Evolutionary conservation across 2,797 vertebrate species (phyloP), one percentile per base, ranked within the genome.

Genomic region (Parotocinclus haroldoi): DNA sequence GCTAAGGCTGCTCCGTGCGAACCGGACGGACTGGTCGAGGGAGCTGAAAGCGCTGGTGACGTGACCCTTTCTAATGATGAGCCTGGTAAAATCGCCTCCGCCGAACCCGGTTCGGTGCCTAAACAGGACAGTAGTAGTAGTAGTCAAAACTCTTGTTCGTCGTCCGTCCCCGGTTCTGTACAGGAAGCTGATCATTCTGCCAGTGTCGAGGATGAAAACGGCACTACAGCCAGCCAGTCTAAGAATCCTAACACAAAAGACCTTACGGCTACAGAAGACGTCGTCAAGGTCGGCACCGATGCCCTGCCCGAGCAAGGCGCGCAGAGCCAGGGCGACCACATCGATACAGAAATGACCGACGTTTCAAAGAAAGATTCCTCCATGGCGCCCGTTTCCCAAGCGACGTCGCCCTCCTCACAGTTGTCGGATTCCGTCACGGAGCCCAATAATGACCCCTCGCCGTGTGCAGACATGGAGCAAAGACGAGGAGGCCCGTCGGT

Each of bases 1-100:
- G 82, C 85, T 65, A 95, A 93, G 77, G 68, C 88, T 75, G 72
- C 89, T 37, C 80, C 89, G 1, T 85, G 74, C 52, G 96, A 98
- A 51, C 84, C 82, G 7, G 63, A 72, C 38, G 93, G 87, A 79
- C 77, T 82, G 13, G 62, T 77, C 40, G 91, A 87, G 68, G 91
- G 90, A 75, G 82, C 88, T 74, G 87, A 85, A 52, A 90, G 89
- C 63, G 86, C 84, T 74, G 87, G 87, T 77, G 77, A 90, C 81
- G 83, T 86, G 4, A 70, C 82, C 75, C 65, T 58, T 4, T 76
- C 85, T 55, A 82, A 78, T 39, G 86, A 90, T 72, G 95, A 95
- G 48, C 79, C 81, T 48, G 72, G 66, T 78, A 85, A 84, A 39
- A 85, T 82, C 56, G 71, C 79, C 64, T 82, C 73, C 18, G 54